Percentiles rank a stretch among this genome's conserved stretches.
These are phyloP conservation scores for Brachyrhaphis roseni DNA, from an alignment of 2,797 vertebrate genomes.

Conservation along the genomic window DNA sequence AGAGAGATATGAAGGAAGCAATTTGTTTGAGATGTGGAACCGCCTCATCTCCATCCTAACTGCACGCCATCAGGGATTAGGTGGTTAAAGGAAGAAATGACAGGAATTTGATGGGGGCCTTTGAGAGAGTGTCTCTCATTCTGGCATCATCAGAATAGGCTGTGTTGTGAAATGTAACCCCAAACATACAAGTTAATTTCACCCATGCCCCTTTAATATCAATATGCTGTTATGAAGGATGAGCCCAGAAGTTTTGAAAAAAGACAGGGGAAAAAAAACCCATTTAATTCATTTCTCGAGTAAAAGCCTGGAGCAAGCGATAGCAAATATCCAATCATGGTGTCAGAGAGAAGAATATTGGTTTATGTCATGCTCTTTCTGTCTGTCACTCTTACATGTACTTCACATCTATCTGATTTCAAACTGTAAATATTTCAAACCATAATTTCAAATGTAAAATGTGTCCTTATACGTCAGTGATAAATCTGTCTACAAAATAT, in stretches of 20 bases:
- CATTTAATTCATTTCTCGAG: conserved; percentile 38
- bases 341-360: conserved; percentile 57
- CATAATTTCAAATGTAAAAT: neutral
- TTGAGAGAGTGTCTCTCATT: conserved; percentile 57
- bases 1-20: conserved; percentile 28
- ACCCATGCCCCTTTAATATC: conserved; percentile 63
- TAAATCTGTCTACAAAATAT: neutral
- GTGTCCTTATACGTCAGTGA: neutral
- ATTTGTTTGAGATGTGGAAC: conserved; percentile 45
- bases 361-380: conserved; percentile 43
- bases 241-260: conserved; percentile 35
- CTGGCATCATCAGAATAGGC: conserved; percentile 50
- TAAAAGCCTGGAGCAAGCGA: conserved; percentile 52
- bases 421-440: conserved; percentile 8
- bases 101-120: conserved; percentile 58
- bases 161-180: conserved; percentile 37
- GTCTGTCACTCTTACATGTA: conserved; percentile 25
- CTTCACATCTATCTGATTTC: neutral
- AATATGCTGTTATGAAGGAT: conserved; percentile 59
- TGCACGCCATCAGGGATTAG: conserved; percentile 60
- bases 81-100: conserved; percentile 53
- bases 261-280: neutral
- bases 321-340: conserved; percentile 61
- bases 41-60: conserved; percentile 24
- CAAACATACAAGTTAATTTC: conserved; percentile 58